A percentile compares a stretch with the other conserved stretches of the same genome.
These are phyloP conservation scores for Drosophila burlai DNA, from an alignment of 1,140 invertebrate genomes.

Conservation along the genomic window DNA sequence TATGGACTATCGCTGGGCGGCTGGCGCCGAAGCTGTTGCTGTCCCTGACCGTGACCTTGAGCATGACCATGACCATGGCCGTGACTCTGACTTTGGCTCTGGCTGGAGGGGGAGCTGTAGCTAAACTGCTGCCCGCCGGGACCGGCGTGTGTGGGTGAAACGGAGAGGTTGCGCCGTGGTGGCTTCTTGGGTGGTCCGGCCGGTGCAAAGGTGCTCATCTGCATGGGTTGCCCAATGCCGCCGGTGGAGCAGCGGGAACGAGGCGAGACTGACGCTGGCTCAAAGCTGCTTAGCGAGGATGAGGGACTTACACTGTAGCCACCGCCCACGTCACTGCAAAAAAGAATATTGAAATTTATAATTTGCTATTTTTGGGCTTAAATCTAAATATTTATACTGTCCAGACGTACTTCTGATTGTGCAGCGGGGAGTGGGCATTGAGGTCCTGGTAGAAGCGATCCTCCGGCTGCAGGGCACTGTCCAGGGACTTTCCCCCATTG, in stretches of 20 bases:
- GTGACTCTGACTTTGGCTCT: conserved; percentile 59
- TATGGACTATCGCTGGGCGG: conserved; percentile 77
- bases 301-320: conserved; percentile 78
- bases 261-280: conserved; percentile 85
- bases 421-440: conserved; percentile 72
- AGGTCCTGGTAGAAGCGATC: conserved; percentile 77
- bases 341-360: background rate
- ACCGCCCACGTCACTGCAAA: conserved; percentile 67
- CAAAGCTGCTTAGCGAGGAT: conserved; percentile 84
- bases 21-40: conserved; percentile 41
- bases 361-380: no score
- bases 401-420: conserved; percentile 67
- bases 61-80: conserved; percentile 42
- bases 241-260: conserved; percentile 79
- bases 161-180: conserved; percentile 92
- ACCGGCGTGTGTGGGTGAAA: conserved; percentile 88
- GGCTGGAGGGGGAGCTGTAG: conserved; percentile 77
- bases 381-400: no score
- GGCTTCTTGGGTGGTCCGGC: conserved; percentile 94
- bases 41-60: conserved; percentile 12
- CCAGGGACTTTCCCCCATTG: conserved; percentile 79
- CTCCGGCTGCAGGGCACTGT: conserved; percentile 75
- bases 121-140: conserved; percentile 66
- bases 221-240: conserved; percentile 56
- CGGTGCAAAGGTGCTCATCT: conserved; percentile 86